These are phyloP conservation scores for Staurois parvus DNA, from an alignment of 2,797 vertebrate species.

Conservation along the genomic window DNA sequence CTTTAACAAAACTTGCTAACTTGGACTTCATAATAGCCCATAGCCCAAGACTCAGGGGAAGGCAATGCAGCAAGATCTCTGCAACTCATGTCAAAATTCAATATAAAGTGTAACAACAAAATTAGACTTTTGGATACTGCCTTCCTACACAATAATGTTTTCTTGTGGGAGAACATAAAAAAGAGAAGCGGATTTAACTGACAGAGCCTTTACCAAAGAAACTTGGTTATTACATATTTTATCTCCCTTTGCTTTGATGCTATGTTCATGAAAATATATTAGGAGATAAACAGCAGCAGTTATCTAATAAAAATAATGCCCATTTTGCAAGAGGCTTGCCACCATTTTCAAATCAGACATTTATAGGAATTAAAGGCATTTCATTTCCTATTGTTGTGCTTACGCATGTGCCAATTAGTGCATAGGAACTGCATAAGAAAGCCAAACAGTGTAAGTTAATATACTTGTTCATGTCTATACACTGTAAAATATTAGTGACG, in stretches of 20 bases:
- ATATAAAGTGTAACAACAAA: constrained; percentile 40
- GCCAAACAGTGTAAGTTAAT: too few species aligned
- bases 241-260: neutral
- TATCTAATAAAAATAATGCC: too few species aligned
- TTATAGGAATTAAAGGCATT: too few species aligned
- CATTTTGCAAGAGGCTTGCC: too few species aligned
- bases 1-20: constrained; percentile 47
- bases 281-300: neutral
- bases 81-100: constrained; percentile 32
- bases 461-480: too few species aligned
- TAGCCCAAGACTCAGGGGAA: constrained; percentile 21
- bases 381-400: too few species aligned
- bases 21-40: constrained; percentile 34
- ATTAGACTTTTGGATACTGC: constrained; percentile 18
- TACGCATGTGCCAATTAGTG: too few species aligned
- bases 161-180: constrained; percentile 20
- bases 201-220: constrained; percentile 7
- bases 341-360: too few species aligned
- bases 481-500: too few species aligned
- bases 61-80: neutral
- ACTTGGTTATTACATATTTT: constrained; percentile 13
- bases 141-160: constrained; percentile 19
- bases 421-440: too few species aligned
- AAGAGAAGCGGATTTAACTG: neutral
- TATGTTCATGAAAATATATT: constrained; percentile 41